Evolutionary conservation across 2,113 vertebrate species (phyloP), one percentile per base, ranked within the genome.

Genomic region (Etia nguti): DNA sequence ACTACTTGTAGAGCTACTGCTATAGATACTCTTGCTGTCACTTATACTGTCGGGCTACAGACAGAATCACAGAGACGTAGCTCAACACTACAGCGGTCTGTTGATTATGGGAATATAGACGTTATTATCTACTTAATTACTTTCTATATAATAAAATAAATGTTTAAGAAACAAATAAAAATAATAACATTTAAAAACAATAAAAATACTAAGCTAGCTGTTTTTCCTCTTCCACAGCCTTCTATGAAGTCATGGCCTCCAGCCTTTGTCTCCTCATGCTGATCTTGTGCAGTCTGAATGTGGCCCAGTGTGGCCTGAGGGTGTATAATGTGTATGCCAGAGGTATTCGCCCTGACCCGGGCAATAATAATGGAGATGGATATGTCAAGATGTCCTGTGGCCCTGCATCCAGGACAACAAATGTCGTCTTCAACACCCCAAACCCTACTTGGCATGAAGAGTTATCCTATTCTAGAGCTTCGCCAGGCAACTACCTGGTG

Each of bases 401-500:
- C 46, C 4, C 59, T 2, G n/a, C 2, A 5, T 5, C 4, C 7
- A 9, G 34, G 2, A 93, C 89, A 6, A 62, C 65, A 22, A 2
- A 15, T 4, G 68, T 91, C 6, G 41, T 41, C 18, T 9, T 84
- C 8, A 20, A 93, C 57, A 15, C 65, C 24, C 3, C 11, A 2
- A 48, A 91, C 83, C 92, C 92, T n/a, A 90, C 85, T 3, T 93
- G 92, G 92, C 10, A 38, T 7, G 83, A 92, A 55, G 80, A 88
- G 59, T 91, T 91, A 54, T 4, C 3, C 11, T 9, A 84, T 79
- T 84, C 6, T 50, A 12, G 10, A 1, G 90, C 90, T 18, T 26
- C 56, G 4, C 22, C 79, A 43, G 82, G 87, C 2, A 48, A 88
- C 15, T 3, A 48, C 2, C 77, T 92, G 68, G 73, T 18, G 52